phyloP scores from a whole-genome alignment of 2,888 invertebrate species.

The Gastrophysa polygoni region DNA sequence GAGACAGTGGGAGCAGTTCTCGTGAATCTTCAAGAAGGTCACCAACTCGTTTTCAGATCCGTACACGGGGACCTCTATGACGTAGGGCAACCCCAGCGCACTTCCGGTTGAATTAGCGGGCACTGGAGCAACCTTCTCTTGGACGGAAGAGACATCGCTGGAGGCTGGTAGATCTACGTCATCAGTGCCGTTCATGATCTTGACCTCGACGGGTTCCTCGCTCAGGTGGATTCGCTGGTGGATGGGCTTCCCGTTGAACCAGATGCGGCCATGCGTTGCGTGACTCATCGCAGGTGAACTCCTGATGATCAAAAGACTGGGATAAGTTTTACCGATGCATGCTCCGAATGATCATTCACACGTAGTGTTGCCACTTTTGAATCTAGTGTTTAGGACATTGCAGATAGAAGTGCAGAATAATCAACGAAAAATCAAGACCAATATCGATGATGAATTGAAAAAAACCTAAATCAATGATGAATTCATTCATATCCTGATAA shows the following conservation, averaged over 20 bases:
- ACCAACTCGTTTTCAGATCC: neutral
- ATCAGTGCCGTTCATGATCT: neutral
- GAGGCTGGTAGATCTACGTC: neutral
- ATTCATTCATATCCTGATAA: too few species aligned
- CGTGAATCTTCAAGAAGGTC: conserved; percentile 5
- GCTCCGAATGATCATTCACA: neutral
- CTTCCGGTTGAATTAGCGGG: too few species aligned
- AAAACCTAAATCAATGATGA: too few species aligned
- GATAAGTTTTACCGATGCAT: neutral
- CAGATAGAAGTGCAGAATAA: too few species aligned
- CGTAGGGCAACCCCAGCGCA: neutral
- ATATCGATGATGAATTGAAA: too few species aligned
- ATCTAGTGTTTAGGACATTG: too few species aligned
- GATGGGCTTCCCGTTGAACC: too few species aligned
- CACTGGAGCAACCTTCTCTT: too few species aligned
- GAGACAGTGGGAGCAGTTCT: conserved; percentile 10
- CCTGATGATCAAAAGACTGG: neutral
- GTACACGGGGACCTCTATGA: neutral
- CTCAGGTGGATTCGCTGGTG: neutral
- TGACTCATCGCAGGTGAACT: neutral
- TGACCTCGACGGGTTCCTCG: neutral
- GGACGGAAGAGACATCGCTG: neutral
- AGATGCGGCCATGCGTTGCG: neutral
- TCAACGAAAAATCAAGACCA: too few species aligned
- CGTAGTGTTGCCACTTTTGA: too few species aligned